Conservation (phyloP, 2,113 vertebrate species). For the Thinocorus orbignyianus region DNA sequence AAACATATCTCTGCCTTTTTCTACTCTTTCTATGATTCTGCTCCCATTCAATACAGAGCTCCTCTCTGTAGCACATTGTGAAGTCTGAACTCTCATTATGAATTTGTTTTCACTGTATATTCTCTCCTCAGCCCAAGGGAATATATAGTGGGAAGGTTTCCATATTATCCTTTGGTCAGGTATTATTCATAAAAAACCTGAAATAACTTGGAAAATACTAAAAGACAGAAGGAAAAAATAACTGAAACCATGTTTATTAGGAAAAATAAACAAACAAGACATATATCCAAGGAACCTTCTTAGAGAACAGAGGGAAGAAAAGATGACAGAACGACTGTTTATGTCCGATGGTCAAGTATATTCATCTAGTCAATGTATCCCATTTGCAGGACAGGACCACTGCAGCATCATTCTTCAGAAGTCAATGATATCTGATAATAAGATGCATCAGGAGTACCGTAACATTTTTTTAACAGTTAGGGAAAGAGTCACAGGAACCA, state of each 20-base stretch:
- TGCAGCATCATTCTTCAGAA: background rate
- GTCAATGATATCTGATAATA: background rate
- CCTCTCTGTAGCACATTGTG: background rate
- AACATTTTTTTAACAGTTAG: background rate
- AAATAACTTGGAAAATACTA: slow-evolving; percentile 4
- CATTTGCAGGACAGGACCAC: background rate
- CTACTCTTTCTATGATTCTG: background rate
- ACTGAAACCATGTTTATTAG: background rate
- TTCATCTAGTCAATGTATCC: background rate
- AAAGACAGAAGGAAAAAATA: background rate
- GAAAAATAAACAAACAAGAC: background rate
- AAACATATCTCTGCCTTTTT: background rate
- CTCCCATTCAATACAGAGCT: background rate
- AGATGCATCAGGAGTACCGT: background rate
- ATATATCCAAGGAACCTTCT: background rate
- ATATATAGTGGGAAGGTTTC: background rate
- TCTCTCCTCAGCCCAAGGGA: background rate
- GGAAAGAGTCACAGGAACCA: background rate
- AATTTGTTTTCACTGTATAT: background rate
- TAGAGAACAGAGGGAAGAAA: background rate
- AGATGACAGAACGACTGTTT: background rate
- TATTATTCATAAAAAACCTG: background rate
- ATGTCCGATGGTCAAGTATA: background rate
- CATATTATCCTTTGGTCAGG: background rate
- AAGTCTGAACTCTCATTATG: background rate